phyloP scores from a whole-genome alignment of 2,888 invertebrate genomes.

The Cerceris rybyensis region DNA sequence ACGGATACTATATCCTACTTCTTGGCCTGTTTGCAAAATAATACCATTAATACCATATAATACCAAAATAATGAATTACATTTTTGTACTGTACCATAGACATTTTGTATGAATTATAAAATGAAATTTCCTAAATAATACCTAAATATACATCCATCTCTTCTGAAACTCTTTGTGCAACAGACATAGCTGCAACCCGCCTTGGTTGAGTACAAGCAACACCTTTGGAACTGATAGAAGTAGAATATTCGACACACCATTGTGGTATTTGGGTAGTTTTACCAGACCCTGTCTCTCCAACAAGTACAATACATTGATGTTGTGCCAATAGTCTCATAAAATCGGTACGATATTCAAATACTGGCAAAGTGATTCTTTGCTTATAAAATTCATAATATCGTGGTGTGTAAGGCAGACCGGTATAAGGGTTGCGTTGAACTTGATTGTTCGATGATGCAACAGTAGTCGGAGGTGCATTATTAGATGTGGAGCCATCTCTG shows the following conservation, averaged over 20 bases:
- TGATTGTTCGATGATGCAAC: slow-evolving; percentile 81
- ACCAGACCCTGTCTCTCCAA: slow-evolving; percentile 99
- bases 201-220: slow-evolving; percentile 99
- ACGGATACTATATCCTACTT: slow-evolving; percentile 98
- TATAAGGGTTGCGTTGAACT: slow-evolving; percentile 88
- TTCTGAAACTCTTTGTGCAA: slow-evolving; percentile 98
- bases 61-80: neutral
- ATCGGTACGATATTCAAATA: slow-evolving; percentile 98
- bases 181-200: slow-evolving; percentile 99
- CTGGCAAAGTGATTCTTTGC: slow-evolving; percentile 95
- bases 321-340: slow-evolving; percentile 97
- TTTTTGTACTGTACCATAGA: neutral
- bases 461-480: slow-evolving; percentile 79
- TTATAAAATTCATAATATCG: slow-evolving; percentile 94
- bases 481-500: slow-evolving; percentile 72
- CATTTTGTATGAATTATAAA: neutral
- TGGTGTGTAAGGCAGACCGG: slow-evolving; percentile 92
- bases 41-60: slow-evolving; percentile 8
- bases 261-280: slow-evolving; percentile 99
- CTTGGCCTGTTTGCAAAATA: slow-evolving; percentile 84
- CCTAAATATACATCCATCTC: slow-evolving; percentile 99
- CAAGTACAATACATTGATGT: slow-evolving; percentile 97
- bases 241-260: slow-evolving; percentile 93
- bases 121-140: slow-evolving; percentile 13
- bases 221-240: slow-evolving; percentile 86